Evolutionary conservation across 1,140 invertebrate genomes (phyloP).

Genomic region (Saccostrea echinata): DNA sequence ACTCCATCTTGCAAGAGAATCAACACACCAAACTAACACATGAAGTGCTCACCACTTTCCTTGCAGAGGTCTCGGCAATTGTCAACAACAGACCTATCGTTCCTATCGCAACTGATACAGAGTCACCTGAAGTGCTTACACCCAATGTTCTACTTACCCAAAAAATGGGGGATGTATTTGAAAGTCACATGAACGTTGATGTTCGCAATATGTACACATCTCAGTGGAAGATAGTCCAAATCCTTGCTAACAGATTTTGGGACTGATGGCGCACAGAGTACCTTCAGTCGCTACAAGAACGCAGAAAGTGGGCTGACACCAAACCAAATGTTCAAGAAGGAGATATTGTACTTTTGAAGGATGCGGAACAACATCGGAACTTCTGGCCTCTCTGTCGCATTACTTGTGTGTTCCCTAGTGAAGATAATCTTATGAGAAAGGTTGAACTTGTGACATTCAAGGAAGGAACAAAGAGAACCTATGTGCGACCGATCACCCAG

Average conservation of each 20-base stretch:
- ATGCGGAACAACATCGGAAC: conserved; percentile 44
- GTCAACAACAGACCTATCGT: conserved; percentile 42
- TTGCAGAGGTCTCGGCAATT: conserved; percentile 45
- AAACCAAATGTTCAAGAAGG: conserved; percentile 39
- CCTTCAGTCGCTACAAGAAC: too few relatives aligned
- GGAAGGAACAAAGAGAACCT: conserved; percentile 1
- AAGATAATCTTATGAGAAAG: conserved; percentile 43
- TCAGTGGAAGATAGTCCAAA: conserved; percentile 52
- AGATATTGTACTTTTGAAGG: conserved; percentile 50
- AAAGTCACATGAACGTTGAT: neutral
- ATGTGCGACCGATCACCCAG: conserved; percentile 44
- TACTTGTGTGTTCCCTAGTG: conserved; percentile 38
- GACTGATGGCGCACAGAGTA: conserved; percentile 44
- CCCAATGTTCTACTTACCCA: conserved; percentile 31
- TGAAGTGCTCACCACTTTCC: conserved; percentile 47
- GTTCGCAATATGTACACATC: conserved; percentile 30
- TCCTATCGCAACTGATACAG: conserved; percentile 24
- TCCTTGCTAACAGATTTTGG: conserved; percentile 54
- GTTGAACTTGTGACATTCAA: neutral
- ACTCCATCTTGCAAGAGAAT: conserved; percentile 35
- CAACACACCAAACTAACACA: conserved; percentile 27
- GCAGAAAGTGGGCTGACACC: neutral
- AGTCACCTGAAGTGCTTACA: conserved; percentile 37
- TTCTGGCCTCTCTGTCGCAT: conserved; percentile 46
- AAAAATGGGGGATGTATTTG: neutral